Evolutionary conservation across 2,888 invertebrate species (phyloP).

Genomic region (Dryomyza anilis): DNA sequence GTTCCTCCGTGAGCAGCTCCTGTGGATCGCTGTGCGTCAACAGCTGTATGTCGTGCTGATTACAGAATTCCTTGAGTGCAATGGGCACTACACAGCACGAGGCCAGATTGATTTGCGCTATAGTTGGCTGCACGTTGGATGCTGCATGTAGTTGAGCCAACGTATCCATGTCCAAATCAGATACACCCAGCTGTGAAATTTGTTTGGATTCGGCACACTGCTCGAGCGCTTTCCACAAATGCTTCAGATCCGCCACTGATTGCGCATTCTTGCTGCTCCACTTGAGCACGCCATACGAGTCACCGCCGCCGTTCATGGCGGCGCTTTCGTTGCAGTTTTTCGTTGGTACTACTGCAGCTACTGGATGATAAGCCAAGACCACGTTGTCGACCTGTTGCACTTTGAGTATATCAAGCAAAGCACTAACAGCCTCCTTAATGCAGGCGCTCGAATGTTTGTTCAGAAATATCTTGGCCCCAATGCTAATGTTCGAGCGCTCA

Average conservation of each 20-base stretch:
- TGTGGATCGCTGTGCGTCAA: conserved; percentile 94
- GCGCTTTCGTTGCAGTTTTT: conserved; percentile 4
- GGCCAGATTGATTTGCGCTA: conserved; percentile 90
- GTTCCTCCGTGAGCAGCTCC: conserved; percentile 62
- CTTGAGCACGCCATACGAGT: conserved; percentile 49
- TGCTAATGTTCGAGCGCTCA: conserved; percentile 77
- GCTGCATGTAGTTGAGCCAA: conserved; percentile 77
- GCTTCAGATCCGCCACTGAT: conserved; percentile 70
- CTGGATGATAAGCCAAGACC: conserved; percentile 76
- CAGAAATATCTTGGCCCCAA: conserved; percentile 86
- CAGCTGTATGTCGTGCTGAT: conserved; percentile 87
- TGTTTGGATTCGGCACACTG: conserved; percentile 69
- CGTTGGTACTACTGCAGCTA: conserved; percentile 33
- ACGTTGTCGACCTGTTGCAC: conserved; percentile 80
- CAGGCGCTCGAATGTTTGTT: conserved; percentile 71
- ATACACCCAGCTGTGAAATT: conserved; percentile 79
- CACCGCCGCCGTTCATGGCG: conserved; percentile 37
- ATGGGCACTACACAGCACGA: conserved; percentile 95
- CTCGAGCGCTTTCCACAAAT: conserved; percentile 80
- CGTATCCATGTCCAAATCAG: conserved; percentile 84
- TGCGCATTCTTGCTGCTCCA: conserved; percentile 63
- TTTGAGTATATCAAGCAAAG: conserved; percentile 73
- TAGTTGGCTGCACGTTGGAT: conserved; percentile 80
- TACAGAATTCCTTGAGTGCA: conserved; percentile 85
- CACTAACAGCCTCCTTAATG: conserved; percentile 74